phyloP scores from a whole-genome alignment of 2,888 invertebrate species.

The Nemotelus pantherinus region DNA sequence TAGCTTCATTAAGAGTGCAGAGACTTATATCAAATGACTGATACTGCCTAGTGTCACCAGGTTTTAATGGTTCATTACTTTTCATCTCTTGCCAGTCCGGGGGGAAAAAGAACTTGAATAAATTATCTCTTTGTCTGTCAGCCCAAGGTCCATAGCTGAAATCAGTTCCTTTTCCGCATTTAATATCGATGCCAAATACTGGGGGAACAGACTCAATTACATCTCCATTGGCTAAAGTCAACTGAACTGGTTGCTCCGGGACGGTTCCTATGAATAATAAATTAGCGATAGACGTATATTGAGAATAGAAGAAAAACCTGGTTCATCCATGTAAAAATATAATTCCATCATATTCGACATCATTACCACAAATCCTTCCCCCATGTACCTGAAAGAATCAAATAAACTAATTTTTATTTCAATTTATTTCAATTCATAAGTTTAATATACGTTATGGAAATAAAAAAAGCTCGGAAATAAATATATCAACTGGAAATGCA shows the following conservation, averaged over 20 bases:
- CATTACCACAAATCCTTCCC: slow-evolving; percentile 96
- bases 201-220: slow-evolving; percentile 92
- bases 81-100: slow-evolving; percentile 83
- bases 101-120: slow-evolving; percentile 96
- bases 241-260: slow-evolving; percentile 89
- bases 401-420: neutral
- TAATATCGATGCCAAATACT: slow-evolving; percentile 95
- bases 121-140: slow-evolving; percentile 92
- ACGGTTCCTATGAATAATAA: slow-evolving; percentile 73
- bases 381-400: slow-evolving; percentile 77
- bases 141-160: slow-evolving; percentile 99
- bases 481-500: too few species aligned
- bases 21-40: slow-evolving; percentile 93
- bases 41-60: slow-evolving; percentile 88
- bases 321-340: slow-evolving; percentile 97
- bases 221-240: slow-evolving; percentile 91
- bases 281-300: neutral
- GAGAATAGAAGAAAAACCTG: slow-evolving; percentile 59
- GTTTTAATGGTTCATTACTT: slow-evolving; percentile 82
- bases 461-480: too few species aligned
- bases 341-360: slow-evolving; percentile 94
- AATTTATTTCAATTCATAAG: too few species aligned
- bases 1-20: slow-evolving; percentile 90
- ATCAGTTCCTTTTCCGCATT: slow-evolving; percentile 91
- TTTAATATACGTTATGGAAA: too few species aligned